These are phyloP conservation scores for Drosophila incognita DNA, from an alignment of 2,888 invertebrate species.

Conservation along the genomic window DNA sequence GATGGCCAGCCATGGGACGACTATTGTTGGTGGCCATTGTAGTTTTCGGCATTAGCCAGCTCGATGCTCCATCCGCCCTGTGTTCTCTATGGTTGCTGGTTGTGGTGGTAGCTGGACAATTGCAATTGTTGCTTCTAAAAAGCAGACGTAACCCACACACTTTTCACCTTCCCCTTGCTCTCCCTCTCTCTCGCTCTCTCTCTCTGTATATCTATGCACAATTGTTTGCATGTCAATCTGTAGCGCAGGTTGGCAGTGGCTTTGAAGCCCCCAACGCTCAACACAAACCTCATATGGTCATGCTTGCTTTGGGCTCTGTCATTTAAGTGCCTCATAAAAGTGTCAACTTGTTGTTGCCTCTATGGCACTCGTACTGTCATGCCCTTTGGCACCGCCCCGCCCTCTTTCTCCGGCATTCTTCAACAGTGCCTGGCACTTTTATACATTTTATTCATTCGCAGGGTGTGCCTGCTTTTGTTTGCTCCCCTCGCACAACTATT, in stretches of 20 bases:
- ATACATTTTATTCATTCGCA: slow-evolving; percentile 67
- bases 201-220: slow-evolving; percentile 6
- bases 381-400: slow-evolving; percentile 37
- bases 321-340: slow-evolving; percentile 82
- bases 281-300: slow-evolving; percentile 52
- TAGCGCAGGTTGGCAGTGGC: slow-evolving; percentile 55
- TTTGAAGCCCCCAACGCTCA: slow-evolving; percentile 10
- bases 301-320: slow-evolving; percentile 74
- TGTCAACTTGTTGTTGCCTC: slow-evolving; percentile 79
- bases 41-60: slow-evolving; percentile 59
- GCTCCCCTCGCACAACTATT: slow-evolving; percentile 39
- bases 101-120: slow-evolving; percentile 58
- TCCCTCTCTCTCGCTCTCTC: background rate
- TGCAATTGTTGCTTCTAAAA: slow-evolving; percentile 73
- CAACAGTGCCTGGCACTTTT: slow-evolving; percentile 53
- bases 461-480: slow-evolving; percentile 47
- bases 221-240: slow-evolving; percentile 80
- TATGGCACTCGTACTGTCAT: slow-evolving; percentile 55
- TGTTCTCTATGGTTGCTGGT: background rate
- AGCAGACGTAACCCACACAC: slow-evolving; percentile 5
- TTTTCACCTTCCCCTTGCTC: background rate
- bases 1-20: slow-evolving; percentile 9
- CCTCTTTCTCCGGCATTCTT: slow-evolving; percentile 16
- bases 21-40: slow-evolving; percentile 62
- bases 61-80: background rate